These are phyloP conservation scores for Mesembrinibis cayennensis DNA, from an alignment of 2,113 vertebrate species.

Conservation along the genomic window DNA sequence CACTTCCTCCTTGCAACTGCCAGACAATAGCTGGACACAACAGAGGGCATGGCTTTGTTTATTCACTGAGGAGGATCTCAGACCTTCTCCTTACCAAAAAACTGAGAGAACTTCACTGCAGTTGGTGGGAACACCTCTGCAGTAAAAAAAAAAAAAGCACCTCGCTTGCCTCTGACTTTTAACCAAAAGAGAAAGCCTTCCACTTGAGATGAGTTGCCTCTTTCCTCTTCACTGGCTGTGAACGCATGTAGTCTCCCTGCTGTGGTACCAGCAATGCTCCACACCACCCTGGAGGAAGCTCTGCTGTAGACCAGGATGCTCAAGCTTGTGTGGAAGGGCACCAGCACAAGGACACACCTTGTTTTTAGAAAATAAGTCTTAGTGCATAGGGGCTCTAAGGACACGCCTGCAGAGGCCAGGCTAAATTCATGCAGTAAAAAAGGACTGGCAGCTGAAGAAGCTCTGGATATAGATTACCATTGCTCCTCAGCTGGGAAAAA, in stretches of 20 bases:
- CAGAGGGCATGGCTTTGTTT: neutral
- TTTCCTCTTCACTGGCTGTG: neutral
- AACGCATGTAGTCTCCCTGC: neutral
- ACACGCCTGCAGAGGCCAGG: neutral
- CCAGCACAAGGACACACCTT: neutral
- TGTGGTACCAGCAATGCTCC: neutral
- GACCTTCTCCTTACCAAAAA: neutral
- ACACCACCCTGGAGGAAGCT: neutral
- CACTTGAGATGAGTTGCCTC: no score
- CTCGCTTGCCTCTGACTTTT: neutral
- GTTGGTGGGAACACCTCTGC: neutral
- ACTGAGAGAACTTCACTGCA: neutral
- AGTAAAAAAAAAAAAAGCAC: neutral
- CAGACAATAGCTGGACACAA: neutral
- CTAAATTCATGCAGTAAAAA: neutral
- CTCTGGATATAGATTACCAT: neutral
- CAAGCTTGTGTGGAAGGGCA: neutral
- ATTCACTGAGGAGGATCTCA: neutral
- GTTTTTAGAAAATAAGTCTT: neutral
- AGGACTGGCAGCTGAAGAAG: neutral
- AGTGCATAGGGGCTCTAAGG: neutral
- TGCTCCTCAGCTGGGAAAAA: neutral
- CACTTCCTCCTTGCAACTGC: neutral
- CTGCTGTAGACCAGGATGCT: neutral
- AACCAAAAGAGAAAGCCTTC: neutral